A percentile compares a stretch with the other conserved stretches of the same genome.
Conservation (phyloP, 1,140 invertebrate genomes). For the Coelopa frigida region DNA sequence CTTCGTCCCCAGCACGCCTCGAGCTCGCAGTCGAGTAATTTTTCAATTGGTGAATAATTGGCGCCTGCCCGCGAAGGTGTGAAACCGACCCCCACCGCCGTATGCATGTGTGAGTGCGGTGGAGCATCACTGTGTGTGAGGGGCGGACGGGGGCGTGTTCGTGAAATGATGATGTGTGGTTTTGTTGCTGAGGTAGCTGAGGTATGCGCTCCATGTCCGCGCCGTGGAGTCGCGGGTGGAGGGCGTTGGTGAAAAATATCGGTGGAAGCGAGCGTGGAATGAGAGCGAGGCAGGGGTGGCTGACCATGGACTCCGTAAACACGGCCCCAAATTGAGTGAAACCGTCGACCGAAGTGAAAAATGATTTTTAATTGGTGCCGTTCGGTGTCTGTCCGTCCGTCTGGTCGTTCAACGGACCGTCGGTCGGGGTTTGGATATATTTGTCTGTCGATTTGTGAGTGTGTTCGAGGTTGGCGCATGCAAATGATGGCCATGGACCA, state of each 20-base stretch:
- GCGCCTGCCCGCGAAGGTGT: slow-evolving; percentile 12
- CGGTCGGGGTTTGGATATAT: too few relatives aligned
- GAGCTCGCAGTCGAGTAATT: slow-evolving; percentile 33
- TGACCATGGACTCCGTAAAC: too few relatives aligned
- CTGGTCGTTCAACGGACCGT: too few relatives aligned
- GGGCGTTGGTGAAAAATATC: background rate
- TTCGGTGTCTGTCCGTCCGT: too few relatives aligned
- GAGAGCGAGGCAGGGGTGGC: background rate
- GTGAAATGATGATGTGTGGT: slow-evolving; percentile 35
- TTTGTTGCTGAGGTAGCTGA: slow-evolving; percentile 21
- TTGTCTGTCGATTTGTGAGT: too few relatives aligned
- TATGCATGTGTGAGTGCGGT: background rate
- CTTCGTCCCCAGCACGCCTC: too few relatives aligned
- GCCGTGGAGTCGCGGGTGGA: too few relatives aligned
- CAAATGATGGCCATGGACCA: too few relatives aligned
- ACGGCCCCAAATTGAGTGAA: slow-evolving; percentile 10
- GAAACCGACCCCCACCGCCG: slow-evolving; percentile 2
- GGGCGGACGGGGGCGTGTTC: slow-evolving; percentile 1
- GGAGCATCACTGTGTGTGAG: background rate
- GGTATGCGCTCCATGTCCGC: too few relatives aligned
- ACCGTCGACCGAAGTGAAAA: slow-evolving; percentile 14
- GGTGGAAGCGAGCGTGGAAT: background rate
- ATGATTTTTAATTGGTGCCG: slow-evolving; percentile 13
- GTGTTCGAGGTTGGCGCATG: too few relatives aligned
- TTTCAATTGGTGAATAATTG: slow-evolving; percentile 38